Percentiles rank a stretch among this genome's conserved stretches.
phyloP scores from a whole-genome alignment of 64 coral and sea anemone genomes.

The Catalaphyllia jardinei region DNA sequence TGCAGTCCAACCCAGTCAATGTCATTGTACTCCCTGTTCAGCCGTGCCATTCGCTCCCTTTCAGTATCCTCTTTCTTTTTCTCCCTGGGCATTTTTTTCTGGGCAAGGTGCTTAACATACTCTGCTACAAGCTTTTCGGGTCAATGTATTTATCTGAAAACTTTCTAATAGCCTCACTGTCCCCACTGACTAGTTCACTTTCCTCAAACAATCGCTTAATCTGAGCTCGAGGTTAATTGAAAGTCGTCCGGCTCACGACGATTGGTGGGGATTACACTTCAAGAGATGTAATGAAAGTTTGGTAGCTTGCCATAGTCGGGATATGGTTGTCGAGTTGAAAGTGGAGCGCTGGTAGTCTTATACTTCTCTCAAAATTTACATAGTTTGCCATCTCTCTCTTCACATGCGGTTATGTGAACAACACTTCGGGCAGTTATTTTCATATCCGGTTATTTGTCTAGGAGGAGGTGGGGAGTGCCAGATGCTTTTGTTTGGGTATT shows the following conservation, averaged over 20 bases:
- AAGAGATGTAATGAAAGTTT: constrained; percentile 43
- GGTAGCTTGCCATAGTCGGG: constrained; percentile 52
- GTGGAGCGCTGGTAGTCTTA: background rate
- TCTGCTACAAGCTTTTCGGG: constrained; percentile 16
- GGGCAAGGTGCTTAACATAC: constrained; percentile 51
- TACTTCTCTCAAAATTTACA: constrained; percentile 24
- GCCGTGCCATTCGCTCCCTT: background rate
- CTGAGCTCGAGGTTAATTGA: constrained; percentile 28
- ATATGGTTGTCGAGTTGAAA: constrained; percentile 24
- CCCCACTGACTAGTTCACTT: background rate
- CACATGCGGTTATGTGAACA: background rate
- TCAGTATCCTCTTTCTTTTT: background rate
- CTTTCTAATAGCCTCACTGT: too few species aligned
- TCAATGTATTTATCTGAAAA: too few species aligned
- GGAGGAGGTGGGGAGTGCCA: too few species aligned
- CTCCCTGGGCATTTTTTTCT: constrained; percentile 6
- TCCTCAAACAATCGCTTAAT: constrained; percentile 49
- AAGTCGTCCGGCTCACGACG: constrained; percentile 39
- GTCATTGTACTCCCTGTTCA: background rate
- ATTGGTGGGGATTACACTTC: constrained; percentile 18
- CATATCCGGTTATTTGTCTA: too few species aligned
- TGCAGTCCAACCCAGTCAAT: constrained; percentile 30
- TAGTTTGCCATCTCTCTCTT: constrained; percentile 25
- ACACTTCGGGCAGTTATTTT: too few species aligned
- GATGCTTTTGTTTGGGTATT: too few species aligned